A percentile compares a stretch with the other conserved stretches of the same genome.
phyloP scores from a whole-genome alignment of 35 echinoderm and acorn worm genomes.

The Chiridota heheva region DNA sequence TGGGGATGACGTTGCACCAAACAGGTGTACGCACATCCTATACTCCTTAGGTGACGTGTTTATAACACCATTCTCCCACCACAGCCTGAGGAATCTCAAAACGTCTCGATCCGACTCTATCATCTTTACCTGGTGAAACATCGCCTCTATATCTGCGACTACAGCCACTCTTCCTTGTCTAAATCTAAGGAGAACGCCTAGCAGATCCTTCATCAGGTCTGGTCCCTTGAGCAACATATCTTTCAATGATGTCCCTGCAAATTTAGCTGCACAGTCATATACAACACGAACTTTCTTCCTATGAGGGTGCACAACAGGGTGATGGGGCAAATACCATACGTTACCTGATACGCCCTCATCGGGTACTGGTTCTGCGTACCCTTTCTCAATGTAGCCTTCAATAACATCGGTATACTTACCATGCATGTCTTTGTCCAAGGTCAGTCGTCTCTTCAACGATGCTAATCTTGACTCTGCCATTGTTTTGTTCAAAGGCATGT shows the following conservation, averaged over 20 bases:
- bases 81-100: slow-evolving; percentile 5
- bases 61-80: slow-evolving; percentile 1
- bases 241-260: slow-evolving; percentile 31
- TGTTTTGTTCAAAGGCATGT: background rate
- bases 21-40: slow-evolving; percentile 28
- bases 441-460: slow-evolving; percentile 1
- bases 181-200: slow-evolving; percentile 45
- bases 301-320: slow-evolving; percentile 33
- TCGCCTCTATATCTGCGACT: slow-evolving; percentile 26
- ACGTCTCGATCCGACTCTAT: slow-evolving; percentile 2
- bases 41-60: background rate
- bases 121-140: slow-evolving; percentile 50
- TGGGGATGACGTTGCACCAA: slow-evolving; percentile 29
- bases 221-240: slow-evolving; percentile 37
- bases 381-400: slow-evolving; percentile 20
- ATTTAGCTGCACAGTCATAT: slow-evolving; percentile 54
- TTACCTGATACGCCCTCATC: background rate
- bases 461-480: slow-evolving; percentile 6
- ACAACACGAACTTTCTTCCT: slow-evolving; percentile 47
- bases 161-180: slow-evolving; percentile 23
- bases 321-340: slow-evolving; percentile 59
- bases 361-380: slow-evolving; percentile 36
- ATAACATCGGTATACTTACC: slow-evolving; percentile 26
- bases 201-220: slow-evolving; percentile 41
- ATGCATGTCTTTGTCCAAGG: background rate